Evolutionary conservation across 2,888 invertebrate species (phyloP).

Genomic region (Osmoderma eremita): DNA sequence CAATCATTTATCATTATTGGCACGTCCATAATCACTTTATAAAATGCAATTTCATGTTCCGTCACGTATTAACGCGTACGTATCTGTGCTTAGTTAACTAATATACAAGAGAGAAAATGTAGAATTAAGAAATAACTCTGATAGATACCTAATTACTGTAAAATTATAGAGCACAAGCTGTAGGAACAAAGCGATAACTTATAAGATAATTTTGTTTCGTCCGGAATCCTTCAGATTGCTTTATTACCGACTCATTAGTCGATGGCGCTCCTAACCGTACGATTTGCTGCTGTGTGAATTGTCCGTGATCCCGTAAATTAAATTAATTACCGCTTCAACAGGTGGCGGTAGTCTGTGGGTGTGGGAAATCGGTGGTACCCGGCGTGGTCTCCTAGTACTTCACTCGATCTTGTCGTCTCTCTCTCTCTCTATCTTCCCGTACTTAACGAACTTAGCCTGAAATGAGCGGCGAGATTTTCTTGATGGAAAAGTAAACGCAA

Average conservation of each 20-base stretch:
- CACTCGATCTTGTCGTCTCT: conserved; percentile 9
- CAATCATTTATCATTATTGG: background rate
- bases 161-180: conserved; percentile 20
- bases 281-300: conserved; percentile 43
- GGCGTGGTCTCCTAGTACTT: conserved; percentile 19
- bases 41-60: conserved; percentile 1
- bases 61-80: conserved; percentile 12
- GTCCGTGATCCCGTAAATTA: conserved; percentile 59
- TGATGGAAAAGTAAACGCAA: conserved; percentile 32
- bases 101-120: conserved; percentile 1
- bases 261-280: conserved; percentile 52
- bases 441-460: conserved; percentile 28
- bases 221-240: conserved; percentile 53
- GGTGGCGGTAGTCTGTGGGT: conserved; percentile 53
- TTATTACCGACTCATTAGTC: conserved; percentile 59
- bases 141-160: conserved; percentile 3
- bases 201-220: conserved; percentile 11
- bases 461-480: conserved; percentile 45
- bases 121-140: conserved; percentile 15
- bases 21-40: background rate
- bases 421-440: conserved; percentile 10
- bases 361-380: conserved; percentile 34
- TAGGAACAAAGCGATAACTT: conserved; percentile 25
- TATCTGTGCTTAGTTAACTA: background rate
- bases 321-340: conserved; percentile 62